These are phyloP conservation scores for Embiotoca jacksoni DNA, from an alignment of 2,113 vertebrate genomes.

Conservation along the genomic window DNA sequence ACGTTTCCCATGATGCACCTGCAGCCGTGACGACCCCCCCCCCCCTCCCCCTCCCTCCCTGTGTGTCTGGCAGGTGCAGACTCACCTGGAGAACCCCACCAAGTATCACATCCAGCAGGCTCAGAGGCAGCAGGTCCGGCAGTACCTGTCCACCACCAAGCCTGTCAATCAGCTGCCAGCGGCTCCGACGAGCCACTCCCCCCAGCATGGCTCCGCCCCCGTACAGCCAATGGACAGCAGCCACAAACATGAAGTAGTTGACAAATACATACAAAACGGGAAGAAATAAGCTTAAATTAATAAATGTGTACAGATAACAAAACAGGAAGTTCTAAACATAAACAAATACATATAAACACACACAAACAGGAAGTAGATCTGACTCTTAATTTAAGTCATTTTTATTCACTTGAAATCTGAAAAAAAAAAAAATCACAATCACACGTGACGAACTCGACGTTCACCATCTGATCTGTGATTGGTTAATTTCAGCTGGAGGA, in stretches of 20 bases:
- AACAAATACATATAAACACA: neutral
- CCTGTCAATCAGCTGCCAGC: conserved; percentile 79
- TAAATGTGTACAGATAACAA: too few species aligned
- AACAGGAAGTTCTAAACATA: neutral
- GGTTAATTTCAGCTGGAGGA: conserved; percentile 86
- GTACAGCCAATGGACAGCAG: conserved; percentile 73
- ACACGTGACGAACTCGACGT: too few species aligned
- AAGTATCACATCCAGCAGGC: conserved; percentile 91
- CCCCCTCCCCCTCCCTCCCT: neutral
- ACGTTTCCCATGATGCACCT: too few species aligned
- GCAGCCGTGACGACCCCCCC: neutral
- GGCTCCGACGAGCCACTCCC: conserved; percentile 42
- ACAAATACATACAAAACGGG: neutral
- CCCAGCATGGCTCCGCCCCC: conserved; percentile 66
- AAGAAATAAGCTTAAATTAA: neutral
- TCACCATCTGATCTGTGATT: conserved; percentile 22
- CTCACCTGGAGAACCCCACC: conserved; percentile 90
- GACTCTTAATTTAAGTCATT: too few species aligned
- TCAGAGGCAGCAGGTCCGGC: conserved; percentile 89
- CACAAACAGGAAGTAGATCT: neutral
- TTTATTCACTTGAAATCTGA: too few species aligned
- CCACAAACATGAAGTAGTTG: conserved; percentile 79
- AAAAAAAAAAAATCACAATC: too few species aligned
- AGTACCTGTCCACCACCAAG: conserved; percentile 88
- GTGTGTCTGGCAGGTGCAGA: conserved; percentile 84